Conservation (phyloP, 2,113 vertebrate genomes). For the Carassius gibelio region DNA sequence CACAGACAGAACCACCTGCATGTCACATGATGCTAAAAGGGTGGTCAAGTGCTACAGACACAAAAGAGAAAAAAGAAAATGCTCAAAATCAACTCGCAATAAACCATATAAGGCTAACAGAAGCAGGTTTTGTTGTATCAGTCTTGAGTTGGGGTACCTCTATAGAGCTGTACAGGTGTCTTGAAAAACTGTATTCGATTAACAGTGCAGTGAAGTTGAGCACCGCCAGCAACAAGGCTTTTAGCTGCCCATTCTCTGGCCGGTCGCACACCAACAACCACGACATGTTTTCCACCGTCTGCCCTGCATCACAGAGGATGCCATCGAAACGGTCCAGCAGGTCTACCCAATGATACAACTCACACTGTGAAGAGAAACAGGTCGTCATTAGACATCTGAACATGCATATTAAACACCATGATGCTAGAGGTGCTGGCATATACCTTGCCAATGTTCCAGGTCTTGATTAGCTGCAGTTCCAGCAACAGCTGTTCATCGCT, state of each 20-base stretch:
- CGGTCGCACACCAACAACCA: slow-evolving; percentile 95
- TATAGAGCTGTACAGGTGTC: slow-evolving; percentile 96
- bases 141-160: slow-evolving; percentile 77
- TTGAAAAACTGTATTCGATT: slow-evolving; percentile 96
- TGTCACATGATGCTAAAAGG: slow-evolving; percentile 93
- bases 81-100: neutral
- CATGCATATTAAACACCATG: neutral
- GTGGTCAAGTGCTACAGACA: slow-evolving; percentile 88
- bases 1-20: slow-evolving; percentile 97
- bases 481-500: slow-evolving; percentile 89
- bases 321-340: slow-evolving; percentile 94
- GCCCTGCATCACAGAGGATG: slow-evolving; percentile 91
- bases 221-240: slow-evolving; percentile 90
- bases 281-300: slow-evolving; percentile 93
- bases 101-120: slow-evolving; percentile 31
- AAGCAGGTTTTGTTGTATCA: neutral
- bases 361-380: slow-evolving; percentile 77
- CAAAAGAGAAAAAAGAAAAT: slow-evolving; percentile 5
- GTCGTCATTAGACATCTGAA: neutral
- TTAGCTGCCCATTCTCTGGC: slow-evolving; percentile 87
- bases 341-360: slow-evolving; percentile 98
- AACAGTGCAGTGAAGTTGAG: slow-evolving; percentile 96
- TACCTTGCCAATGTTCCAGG: slow-evolving; percentile 97
- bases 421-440: neutral
- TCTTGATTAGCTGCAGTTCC: slow-evolving; percentile 95